Base-by-base conservation (phyloP, 2,888 invertebrate species). In the Ectemnius continuus region DNA sequence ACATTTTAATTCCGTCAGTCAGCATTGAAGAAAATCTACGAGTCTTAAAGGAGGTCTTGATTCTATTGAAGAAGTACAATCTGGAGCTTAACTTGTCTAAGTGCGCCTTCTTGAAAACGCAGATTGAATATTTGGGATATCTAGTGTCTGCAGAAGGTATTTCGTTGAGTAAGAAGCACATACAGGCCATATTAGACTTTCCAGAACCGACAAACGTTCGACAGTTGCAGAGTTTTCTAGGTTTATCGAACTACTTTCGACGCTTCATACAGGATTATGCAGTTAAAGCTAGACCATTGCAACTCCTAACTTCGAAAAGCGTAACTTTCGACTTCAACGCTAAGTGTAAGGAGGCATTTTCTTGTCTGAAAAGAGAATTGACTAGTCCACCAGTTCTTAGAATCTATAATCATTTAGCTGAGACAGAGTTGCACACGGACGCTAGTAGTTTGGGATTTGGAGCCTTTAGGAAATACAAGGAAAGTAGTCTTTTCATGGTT, bases 181-280 rank as follows among this genome's bases (percentile, higher is more conserved):
- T 18, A 6, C 18, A 47, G 26, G 61, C 61, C 4, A 62, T 62
- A 13, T 1, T 20, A 20, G 45, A 62, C 8, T 62, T 16, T 11
- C 61, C 46, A 4, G 14, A 18, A 16, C 47, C 61, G 4, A 18
- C 56, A 56, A 78, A 58, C 52, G 79, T 14, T 26, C 66, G 13
- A 56, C 77, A 48, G 28, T 69, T 83, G 6, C 76, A 79, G 2
- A 71, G 84, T 16, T 86, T 84, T 65, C 47, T 86, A n/a, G 84
- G 82, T 4, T 59, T 86, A 36, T 63, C 69, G 18, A 67, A 68
- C 13, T 86, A 86, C 60, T 86, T 86, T 28, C 48, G 63, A 26
- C 62, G 59, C 13, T 69, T 69, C 23, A 60, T 67, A n/a, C 13
- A n/a, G 4, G 16, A 60, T n/a, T 60, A 16, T 18, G 60, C 60